Evolutionary conservation across 2,888 invertebrate genomes (phyloP).

Genomic region (Trissolcus brochymenae): DNA sequence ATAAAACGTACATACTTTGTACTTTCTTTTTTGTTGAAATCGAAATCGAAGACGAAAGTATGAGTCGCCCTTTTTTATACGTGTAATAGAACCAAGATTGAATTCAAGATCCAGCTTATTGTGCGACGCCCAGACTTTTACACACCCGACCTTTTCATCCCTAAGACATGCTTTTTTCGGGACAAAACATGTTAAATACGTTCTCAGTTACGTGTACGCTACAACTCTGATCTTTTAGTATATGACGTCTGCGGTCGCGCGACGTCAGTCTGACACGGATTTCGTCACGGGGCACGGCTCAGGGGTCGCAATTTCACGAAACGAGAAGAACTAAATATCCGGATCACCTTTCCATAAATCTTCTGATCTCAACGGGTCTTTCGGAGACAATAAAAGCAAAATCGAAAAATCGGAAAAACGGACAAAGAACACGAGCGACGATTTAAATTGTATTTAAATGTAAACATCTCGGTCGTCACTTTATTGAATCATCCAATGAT

Average conservation of each 20-base stretch:
- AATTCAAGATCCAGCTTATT: too few relatives aligned
- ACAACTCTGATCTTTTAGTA: slow-evolving; percentile 47
- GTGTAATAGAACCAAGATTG: too few relatives aligned
- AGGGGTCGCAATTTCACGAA: slow-evolving; percentile 54
- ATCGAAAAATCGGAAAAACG: slow-evolving; percentile 29
- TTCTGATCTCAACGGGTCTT: slow-evolving; percentile 33
- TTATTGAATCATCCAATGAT: not conserved
- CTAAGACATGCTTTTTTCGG: slow-evolving; percentile 37
- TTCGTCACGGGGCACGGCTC: slow-evolving; percentile 48
- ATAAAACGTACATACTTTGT: too few relatives aligned
- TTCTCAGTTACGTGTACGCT: slow-evolving; percentile 45
- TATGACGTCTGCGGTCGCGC: slow-evolving; percentile 45
- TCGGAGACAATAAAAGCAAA: slow-evolving; percentile 29
- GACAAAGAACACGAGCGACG: slow-evolving; percentile 48
- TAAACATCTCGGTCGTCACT: slow-evolving; percentile 24
- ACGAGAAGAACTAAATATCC: slow-evolving; percentile 53
- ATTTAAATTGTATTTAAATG: slow-evolving; percentile 39
- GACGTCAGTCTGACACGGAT: slow-evolving; percentile 46
- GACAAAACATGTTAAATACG: slow-evolving; percentile 59
- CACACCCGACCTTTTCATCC: slow-evolving; percentile 49
- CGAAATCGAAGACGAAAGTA: too few relatives aligned
- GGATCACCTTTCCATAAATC: slow-evolving; percentile 54
- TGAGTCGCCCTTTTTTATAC: too few relatives aligned
- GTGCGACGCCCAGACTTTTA: slow-evolving; percentile 28
- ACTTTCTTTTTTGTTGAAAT: not conserved